Evolutionary conservation across 1,140 invertebrate genomes (phyloP).

Genomic region (Plectus sambesii): DNA sequence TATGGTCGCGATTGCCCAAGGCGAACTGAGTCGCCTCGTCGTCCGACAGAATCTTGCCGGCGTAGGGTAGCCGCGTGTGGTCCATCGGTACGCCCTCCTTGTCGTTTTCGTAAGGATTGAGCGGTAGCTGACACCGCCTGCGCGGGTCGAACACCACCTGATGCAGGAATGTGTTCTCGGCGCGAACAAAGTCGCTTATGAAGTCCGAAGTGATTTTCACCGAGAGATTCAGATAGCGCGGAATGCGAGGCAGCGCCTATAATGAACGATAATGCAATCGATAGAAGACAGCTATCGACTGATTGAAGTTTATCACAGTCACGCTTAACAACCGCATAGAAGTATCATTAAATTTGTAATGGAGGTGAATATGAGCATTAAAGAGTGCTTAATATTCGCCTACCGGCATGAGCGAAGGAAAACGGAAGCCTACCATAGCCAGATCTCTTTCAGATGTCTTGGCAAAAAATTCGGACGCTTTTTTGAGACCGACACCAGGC

Average conservation of each 20-base stretch:
- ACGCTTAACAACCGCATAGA: slow-evolving; percentile 15
- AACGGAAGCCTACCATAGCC: slow-evolving; percentile 18
- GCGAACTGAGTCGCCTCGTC: too few species aligned
- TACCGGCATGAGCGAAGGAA: slow-evolving; percentile 19
- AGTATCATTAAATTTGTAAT: slow-evolving; percentile 7
- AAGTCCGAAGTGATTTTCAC: slow-evolving; percentile 18
- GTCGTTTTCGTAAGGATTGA: slow-evolving; percentile 22
- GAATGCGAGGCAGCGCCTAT: slow-evolving; percentile 16
- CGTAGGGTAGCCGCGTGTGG: too few species aligned
- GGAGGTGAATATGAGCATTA: background rate
- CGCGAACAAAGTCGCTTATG: slow-evolving; percentile 24
- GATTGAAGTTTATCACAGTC: too few species aligned
- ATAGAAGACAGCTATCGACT: too few species aligned
- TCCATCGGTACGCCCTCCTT: background rate
- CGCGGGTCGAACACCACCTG: slow-evolving; percentile 34
- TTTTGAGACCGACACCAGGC: slow-evolving; percentile 81
- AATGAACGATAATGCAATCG: slow-evolving; percentile 1
- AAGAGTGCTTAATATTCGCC: slow-evolving; percentile 14
- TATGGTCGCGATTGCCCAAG: too few species aligned
- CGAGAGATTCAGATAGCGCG: slow-evolving; percentile 19
- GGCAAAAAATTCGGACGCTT: slow-evolving; percentile 76
- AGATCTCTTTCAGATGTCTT: slow-evolving; percentile 50
- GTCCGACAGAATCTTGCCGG: too few species aligned
- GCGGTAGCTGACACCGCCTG: slow-evolving; percentile 19
- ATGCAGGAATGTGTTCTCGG: slow-evolving; percentile 34